Conservation (phyloP, 2,888 invertebrate genomes). For the Serripes groenlandicus region DNA sequence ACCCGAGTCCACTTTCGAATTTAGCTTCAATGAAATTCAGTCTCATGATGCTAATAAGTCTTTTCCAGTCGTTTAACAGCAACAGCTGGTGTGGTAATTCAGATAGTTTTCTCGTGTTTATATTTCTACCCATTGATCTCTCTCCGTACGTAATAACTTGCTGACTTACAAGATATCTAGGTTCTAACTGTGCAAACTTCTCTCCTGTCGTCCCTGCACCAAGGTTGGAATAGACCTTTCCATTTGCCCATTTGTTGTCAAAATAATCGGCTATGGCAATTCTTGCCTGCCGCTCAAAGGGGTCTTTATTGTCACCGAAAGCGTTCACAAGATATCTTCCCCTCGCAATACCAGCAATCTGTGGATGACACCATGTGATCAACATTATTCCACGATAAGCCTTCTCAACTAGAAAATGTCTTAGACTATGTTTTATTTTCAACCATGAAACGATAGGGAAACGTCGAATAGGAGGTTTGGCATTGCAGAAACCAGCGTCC, state of each 20-base stretch:
- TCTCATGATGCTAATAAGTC: constrained; percentile 23
- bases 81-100: constrained; percentile 81
- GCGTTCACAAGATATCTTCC: constrained; percentile 62
- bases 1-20: constrained; percentile 42
- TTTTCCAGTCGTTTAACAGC: constrained; percentile 88
- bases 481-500: constrained; percentile 68
- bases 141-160: constrained; percentile 69
- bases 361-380: constrained; percentile 78
- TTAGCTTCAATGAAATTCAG: constrained; percentile 37
- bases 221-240: constrained; percentile 40
- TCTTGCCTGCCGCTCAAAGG: constrained; percentile 68
- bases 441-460: constrained; percentile 78
- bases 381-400: constrained; percentile 74
- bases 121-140: constrained; percentile 32
- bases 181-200: constrained; percentile 64
- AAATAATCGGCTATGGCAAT: constrained; percentile 79
- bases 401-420: constrained; percentile 71
- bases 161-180: constrained; percentile 77
- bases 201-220: constrained; percentile 70
- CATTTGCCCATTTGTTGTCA: constrained; percentile 77
- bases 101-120: constrained; percentile 78
- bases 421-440: constrained; percentile 67
- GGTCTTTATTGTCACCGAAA: constrained; percentile 6
- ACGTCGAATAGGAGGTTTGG: constrained; percentile 78
- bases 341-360: constrained; percentile 74